These are phyloP conservation scores for Ariopsis seemanni DNA, from an alignment of 2,113 vertebrate genomes.

Conservation along the genomic window DNA sequence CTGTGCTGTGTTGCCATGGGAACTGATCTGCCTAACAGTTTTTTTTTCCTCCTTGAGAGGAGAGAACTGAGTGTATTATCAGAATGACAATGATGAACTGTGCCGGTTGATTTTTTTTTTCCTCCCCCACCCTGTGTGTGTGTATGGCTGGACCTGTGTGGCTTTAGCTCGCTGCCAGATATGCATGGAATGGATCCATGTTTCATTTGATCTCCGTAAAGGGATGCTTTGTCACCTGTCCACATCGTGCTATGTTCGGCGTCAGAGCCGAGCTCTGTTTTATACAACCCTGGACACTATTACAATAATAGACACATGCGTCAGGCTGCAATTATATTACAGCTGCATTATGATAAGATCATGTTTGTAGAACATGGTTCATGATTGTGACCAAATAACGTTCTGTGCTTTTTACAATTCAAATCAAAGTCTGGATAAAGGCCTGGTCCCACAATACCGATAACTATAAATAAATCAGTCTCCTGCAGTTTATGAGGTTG, in stretches of 20 bases:
- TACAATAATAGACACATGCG: too few relatives aligned
- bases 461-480: too few relatives aligned
- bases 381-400: background rate
- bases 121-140: background rate
- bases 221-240: slow-evolving; percentile 39
- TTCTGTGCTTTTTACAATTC: background rate
- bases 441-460: too few relatives aligned
- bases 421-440: background rate
- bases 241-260: slow-evolving; percentile 26
- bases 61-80: slow-evolving; percentile 56
- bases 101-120: slow-evolving; percentile 36
- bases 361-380: background rate
- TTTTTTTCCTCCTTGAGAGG: slow-evolving; percentile 57
- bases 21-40: slow-evolving; percentile 67
- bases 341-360: background rate
- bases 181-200: background rate
- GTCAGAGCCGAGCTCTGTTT: slow-evolving; percentile 37
- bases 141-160: background rate
- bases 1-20: slow-evolving; percentile 73
- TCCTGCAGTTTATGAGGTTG: too few relatives aligned
- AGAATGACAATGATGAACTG: slow-evolving; percentile 58
- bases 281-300: slow-evolving; percentile 24
- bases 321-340: background rate
- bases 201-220: slow-evolving; percentile 16
- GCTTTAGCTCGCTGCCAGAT: slow-evolving; percentile 20